Evolutionary conservation across 2,797 vertebrate genomes (phyloP).

Genomic region (Poeciliopsis paucimaculata): DNA sequence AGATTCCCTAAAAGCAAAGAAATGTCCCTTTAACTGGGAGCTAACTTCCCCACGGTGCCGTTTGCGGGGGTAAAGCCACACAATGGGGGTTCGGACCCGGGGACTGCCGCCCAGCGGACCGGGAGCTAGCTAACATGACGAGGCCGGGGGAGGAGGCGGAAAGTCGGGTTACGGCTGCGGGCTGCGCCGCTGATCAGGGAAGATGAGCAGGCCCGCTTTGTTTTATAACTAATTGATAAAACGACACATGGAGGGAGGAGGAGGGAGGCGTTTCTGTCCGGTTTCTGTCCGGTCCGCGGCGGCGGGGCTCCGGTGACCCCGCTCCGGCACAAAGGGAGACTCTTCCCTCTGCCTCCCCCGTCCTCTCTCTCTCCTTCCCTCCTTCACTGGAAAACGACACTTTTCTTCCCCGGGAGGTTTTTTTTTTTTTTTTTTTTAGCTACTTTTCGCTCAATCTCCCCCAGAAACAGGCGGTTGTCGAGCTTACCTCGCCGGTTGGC

Average conservation of each 20-base stretch:
- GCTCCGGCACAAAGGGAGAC: conserved; percentile 82
- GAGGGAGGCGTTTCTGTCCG: conserved; percentile 51
- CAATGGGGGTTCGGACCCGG: conserved; percentile 50
- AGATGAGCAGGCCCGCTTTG: conserved; percentile 60
- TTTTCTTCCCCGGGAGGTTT: conserved; percentile 79
- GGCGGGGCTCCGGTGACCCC: conserved; percentile 60
- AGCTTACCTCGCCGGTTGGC: conserved; percentile 79
- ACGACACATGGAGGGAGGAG: conserved; percentile 42
- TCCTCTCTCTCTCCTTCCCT: conserved; percentile 26
- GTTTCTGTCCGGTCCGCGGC: conserved; percentile 39
- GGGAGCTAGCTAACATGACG: conserved; percentile 57
- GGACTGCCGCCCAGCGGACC: conserved; percentile 31
- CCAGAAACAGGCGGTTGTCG: conserved; percentile 30
- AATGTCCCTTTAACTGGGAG: not conserved
- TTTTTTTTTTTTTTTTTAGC: conserved; percentile 43
- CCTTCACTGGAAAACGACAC: conserved; percentile 70
- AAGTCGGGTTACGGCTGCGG: conserved; percentile 43
- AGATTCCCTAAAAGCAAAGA: not conserved
- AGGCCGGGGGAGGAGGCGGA: conserved; percentile 35
- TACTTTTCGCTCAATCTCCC: not conserved
- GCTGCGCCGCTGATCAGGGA: conserved; percentile 34
- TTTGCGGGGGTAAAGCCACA: conserved; percentile 29
- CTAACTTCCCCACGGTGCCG: not conserved
- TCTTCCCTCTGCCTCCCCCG: conserved; percentile 66
- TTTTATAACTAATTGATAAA: conserved; percentile 54